These are phyloP conservation scores for Eristalis tenax DNA, from an alignment of 2,888 invertebrate genomes.

Conservation along the genomic window DNA sequence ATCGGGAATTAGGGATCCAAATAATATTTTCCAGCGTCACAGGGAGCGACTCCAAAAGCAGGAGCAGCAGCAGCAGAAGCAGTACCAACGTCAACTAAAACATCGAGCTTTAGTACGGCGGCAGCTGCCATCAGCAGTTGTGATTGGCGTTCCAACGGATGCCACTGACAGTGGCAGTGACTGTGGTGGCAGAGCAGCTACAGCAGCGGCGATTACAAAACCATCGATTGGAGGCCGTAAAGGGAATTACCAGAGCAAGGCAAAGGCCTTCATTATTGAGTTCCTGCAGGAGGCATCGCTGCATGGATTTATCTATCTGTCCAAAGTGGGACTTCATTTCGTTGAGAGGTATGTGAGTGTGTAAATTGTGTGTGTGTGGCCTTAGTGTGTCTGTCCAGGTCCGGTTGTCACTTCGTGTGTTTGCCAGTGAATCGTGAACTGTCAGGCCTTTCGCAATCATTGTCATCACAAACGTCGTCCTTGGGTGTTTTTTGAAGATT, in stretches of 20 bases:
- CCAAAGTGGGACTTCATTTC: constrained; percentile 78
- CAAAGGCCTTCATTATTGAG: constrained; percentile 78
- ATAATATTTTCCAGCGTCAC: constrained; percentile 42
- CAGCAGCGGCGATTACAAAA: constrained; percentile 63
- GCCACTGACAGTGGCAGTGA: background rate
- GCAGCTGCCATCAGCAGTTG: constrained; percentile 51
- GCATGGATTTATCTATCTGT: constrained; percentile 80
- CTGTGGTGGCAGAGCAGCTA: background rate
- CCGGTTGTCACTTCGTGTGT: constrained; percentile 7
- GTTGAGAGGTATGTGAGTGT: constrained; percentile 78
- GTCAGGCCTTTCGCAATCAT: constrained; percentile 59
- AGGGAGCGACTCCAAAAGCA: background rate
- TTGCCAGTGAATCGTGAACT: constrained; percentile 49
- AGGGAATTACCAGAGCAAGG: constrained; percentile 73
- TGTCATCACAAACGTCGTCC: constrained; percentile 40
- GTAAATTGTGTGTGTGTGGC: background rate
- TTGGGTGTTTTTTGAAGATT: constrained; percentile 35
- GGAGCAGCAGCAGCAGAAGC: background rate
- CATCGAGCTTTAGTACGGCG: constrained; percentile 12
- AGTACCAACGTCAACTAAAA: constrained; percentile 14
- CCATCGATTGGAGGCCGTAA: constrained; percentile 61
- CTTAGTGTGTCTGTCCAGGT: background rate
- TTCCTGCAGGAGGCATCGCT: constrained; percentile 79
- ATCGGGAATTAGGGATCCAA: constrained; percentile 54
- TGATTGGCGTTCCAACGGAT: constrained; percentile 52